phyloP scores from a whole-genome alignment of 2,888 invertebrate species.

The Tetragonisca angustula region DNA sequence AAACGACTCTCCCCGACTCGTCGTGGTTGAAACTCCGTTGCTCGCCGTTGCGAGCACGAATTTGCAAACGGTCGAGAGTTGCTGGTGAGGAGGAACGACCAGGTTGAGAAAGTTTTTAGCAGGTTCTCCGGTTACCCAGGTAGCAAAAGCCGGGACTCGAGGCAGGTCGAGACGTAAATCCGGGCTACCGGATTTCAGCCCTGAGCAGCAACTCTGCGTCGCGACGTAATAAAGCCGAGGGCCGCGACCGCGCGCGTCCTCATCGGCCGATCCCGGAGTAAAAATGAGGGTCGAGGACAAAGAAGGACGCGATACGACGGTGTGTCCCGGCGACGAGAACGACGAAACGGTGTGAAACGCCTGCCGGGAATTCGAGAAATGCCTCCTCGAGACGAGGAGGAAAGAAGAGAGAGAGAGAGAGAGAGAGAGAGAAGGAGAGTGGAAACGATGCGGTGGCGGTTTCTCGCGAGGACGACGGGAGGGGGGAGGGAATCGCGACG shows the following conservation, averaged over 20 bases:
- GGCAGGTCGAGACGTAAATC: slow-evolving; percentile 54
- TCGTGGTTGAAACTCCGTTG: too few relatives aligned
- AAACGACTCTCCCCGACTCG: background rate
- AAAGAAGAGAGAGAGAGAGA: background rate
- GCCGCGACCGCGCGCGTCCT: slow-evolving; percentile 38
- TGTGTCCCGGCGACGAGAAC: slow-evolving; percentile 18
- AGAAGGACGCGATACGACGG: slow-evolving; percentile 54
- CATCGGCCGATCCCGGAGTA: slow-evolving; percentile 13
- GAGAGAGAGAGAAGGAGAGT: background rate
- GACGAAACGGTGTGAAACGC: slow-evolving; percentile 34
- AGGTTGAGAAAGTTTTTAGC: slow-evolving; percentile 31
- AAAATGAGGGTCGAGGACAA: slow-evolving; percentile 71
- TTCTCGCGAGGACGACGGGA: slow-evolving; percentile 19
- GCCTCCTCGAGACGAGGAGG: background rate
- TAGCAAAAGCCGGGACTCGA: slow-evolving; percentile 42
- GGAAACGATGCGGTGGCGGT: slow-evolving; percentile 10
- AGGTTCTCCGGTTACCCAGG: slow-evolving; percentile 70
- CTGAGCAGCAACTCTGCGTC: slow-evolving; percentile 50
- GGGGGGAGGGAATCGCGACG: slow-evolving; percentile 53
- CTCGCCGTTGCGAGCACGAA: background rate
- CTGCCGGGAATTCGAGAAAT: slow-evolving; percentile 63
- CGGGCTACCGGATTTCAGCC: slow-evolving; percentile 64
- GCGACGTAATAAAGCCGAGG: slow-evolving; percentile 61
- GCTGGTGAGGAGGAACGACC: slow-evolving; percentile 34
- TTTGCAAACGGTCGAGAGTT: slow-evolving; percentile 7